Conservation (phyloP, 2,797 vertebrate species). For the Mionectes olivaceus region DNA sequence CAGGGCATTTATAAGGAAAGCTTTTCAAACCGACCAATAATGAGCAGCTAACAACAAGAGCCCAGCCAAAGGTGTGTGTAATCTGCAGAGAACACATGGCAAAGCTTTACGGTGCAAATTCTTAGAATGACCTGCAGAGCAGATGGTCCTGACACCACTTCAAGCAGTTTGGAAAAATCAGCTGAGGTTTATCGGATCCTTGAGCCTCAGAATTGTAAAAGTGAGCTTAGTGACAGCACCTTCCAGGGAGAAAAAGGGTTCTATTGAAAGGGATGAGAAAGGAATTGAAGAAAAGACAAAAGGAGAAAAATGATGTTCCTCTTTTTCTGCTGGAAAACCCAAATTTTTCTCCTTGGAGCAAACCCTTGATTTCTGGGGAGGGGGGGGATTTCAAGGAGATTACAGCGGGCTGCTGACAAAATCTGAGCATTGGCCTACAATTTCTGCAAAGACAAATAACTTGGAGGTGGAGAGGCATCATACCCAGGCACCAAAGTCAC, state of each 20-base stretch:
- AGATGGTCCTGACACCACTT: constrained; percentile 43
- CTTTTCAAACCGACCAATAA: constrained; percentile 50
- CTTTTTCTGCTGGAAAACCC: neutral
- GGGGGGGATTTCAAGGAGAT: neutral
- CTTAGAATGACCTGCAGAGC: constrained; percentile 37
- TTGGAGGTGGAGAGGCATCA: neutral
- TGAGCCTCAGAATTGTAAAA: neutral
- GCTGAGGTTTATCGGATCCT: neutral
- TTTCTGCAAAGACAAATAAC: neutral
- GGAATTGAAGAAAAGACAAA: neutral
- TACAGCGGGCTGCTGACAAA: neutral
- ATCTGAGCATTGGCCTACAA: neutral
- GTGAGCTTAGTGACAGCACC: neutral
- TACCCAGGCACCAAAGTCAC: neutral
- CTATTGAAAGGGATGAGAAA: neutral
- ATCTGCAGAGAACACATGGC: constrained; percentile 55
- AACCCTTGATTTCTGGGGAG: neutral
- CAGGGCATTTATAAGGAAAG: constrained; percentile 37
- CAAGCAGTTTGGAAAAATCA: neutral
- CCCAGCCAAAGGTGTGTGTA: constrained; percentile 50
- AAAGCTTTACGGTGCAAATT: constrained; percentile 48
- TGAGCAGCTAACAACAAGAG: constrained; percentile 59
- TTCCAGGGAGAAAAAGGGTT: neutral
- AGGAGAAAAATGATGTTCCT: neutral
- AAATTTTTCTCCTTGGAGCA: neutral